Percentiles rank a stretch among this genome's conserved stretches.
These are phyloP conservation scores for Proterorhinus semilunaris DNA, from an alignment of 2,113 vertebrate genomes.

Conservation along the genomic window DNA sequence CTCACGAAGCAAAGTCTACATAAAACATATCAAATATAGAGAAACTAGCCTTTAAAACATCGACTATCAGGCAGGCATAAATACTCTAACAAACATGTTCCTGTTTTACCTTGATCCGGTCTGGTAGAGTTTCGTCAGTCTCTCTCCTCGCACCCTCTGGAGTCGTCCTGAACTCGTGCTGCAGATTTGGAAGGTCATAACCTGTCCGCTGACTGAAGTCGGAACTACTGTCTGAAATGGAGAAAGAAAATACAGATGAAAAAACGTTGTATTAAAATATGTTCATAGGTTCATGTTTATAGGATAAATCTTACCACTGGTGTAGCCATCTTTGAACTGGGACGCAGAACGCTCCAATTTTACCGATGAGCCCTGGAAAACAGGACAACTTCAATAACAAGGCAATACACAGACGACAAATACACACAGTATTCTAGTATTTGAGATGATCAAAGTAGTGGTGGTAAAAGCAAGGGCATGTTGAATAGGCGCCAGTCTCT, in stretches of 20 bases:
- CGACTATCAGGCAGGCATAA: background rate
- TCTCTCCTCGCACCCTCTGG: conserved; percentile 83
- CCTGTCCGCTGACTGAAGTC: conserved; percentile 88
- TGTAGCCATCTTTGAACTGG: conserved; percentile 83
- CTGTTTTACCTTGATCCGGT: conserved; percentile 86
- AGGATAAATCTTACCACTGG: conserved; percentile 82
- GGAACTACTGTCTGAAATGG: conserved; percentile 84
- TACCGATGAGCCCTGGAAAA: conserved; percentile 70
- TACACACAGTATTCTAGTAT: too few relatives aligned
- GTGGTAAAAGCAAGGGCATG: background rate
- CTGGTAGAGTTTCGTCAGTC: conserved; percentile 83
- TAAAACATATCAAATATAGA: conserved; percentile 9
- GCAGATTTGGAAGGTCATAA: conserved; percentile 69
- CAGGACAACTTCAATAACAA: background rate
- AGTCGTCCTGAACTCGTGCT: conserved; percentile 78
- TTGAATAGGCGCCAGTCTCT: background rate
- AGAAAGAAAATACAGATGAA: background rate
- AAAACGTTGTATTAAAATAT: background rate
- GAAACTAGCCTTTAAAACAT: background rate
- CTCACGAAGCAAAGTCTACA: conserved; percentile 86
- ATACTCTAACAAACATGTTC: background rate
- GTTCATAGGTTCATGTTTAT: background rate
- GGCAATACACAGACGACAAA: too few relatives aligned
- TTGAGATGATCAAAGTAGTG: too few relatives aligned
- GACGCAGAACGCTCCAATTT: conserved; percentile 67